A percentile compares a stretch with the other conserved stretches of the same genome.
phyloP scores from a whole-genome alignment of 2,888 invertebrate genomes.

The Liposcelis brunnea region DNA sequence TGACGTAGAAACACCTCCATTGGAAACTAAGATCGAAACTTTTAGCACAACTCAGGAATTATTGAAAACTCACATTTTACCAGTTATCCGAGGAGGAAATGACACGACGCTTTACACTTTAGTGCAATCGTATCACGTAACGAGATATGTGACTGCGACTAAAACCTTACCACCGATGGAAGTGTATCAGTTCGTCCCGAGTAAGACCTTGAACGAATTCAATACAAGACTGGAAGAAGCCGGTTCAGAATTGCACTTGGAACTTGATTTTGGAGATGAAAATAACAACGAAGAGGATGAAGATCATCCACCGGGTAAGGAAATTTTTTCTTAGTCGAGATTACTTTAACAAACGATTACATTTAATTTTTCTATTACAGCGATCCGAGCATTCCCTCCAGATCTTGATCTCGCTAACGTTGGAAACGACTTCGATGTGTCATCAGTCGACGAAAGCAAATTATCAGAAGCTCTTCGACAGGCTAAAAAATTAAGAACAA shows the following conservation, averaged over 20 bases:
- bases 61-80: constrained; percentile 75
- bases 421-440: constrained; percentile 52
- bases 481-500: constrained; percentile 19
- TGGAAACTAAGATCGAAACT: constrained; percentile 78
- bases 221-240: constrained; percentile 77
- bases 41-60: constrained; percentile 81
- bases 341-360: no score
- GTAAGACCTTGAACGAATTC: constrained; percentile 73
- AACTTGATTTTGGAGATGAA: constrained; percentile 70
- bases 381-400: constrained; percentile 36
- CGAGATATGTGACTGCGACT: constrained; percentile 73
- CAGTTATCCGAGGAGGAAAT: constrained; percentile 54
- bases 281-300: constrained; percentile 42
- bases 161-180: constrained; percentile 80
- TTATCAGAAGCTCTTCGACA: constrained; percentile 35
- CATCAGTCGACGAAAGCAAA: constrained; percentile 47
- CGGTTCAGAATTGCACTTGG: constrained; percentile 69
- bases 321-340: no score
- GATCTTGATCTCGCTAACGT: constrained; percentile 54
- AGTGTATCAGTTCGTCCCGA: constrained; percentile 69
- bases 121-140: constrained; percentile 76
- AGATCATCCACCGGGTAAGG: constrained; percentile 29
- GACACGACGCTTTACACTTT: constrained; percentile 64
- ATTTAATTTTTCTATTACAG: not conserved
- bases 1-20: constrained; percentile 65